Evolutionary conservation across 37 sponge, comb jelly and placozoan genomes (phyloP).

Genomic region (Eunapius fragilis): DNA sequence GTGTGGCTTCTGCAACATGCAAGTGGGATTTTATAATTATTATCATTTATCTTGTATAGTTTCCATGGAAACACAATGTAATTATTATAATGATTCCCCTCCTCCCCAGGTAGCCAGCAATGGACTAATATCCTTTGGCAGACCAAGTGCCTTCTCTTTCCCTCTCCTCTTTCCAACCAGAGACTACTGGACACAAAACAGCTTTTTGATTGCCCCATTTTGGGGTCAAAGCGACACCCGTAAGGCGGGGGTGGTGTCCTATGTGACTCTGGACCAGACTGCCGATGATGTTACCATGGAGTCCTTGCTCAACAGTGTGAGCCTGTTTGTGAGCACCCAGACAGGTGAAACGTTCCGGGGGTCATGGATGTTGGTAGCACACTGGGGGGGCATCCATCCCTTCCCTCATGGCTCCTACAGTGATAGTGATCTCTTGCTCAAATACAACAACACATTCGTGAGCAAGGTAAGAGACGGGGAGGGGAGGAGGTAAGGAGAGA

Average conservation of each 20-base stretch:
- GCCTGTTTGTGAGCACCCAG: conserved; percentile 11
- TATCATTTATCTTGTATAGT: neutral
- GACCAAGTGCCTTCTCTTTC: neutral
- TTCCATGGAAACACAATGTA: neutral
- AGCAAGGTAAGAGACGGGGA: neutral
- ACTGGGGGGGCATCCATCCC: conserved; percentile 60
- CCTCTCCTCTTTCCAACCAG: neutral
- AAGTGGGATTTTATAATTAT: no score
- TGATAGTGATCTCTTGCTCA: neutral
- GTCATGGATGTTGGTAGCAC: conserved; percentile 50
- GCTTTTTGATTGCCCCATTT: conserved; percentile 23
- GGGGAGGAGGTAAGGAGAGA: no score
- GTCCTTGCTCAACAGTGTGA: conserved; percentile 23
- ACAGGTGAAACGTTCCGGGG: conserved; percentile 16
- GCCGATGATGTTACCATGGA: neutral
- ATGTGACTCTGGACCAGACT: neutral
- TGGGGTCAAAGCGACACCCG: conserved; percentile 31
- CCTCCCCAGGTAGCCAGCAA: neutral
- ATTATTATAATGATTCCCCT: neutral
- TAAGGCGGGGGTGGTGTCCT: conserved; percentile 11
- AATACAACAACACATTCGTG: neutral
- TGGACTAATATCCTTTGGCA: neutral
- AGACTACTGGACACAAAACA: neutral
- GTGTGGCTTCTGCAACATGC: neutral
- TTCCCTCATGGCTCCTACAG: conserved; percentile 60